Conservation (phyloP, 2,113 vertebrate genomes). For the Carassius carassius region DNA sequence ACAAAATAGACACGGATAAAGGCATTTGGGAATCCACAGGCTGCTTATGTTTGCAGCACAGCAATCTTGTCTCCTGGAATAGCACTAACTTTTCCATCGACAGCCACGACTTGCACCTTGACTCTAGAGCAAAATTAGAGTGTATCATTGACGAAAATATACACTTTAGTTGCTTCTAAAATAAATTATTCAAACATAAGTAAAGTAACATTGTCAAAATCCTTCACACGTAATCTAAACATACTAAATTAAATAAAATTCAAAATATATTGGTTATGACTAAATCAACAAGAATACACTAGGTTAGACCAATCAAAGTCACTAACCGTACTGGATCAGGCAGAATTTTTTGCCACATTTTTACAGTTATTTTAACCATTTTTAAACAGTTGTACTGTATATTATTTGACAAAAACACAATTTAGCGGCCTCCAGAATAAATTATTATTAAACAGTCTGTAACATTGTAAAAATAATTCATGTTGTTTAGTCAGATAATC, state of each 20-base stretch:
- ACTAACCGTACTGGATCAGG: no score
- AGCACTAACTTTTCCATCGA: slow-evolving; percentile 11
- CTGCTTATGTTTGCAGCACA: slow-evolving; percentile 19
- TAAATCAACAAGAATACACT: no score
- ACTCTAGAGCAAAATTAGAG: background rate
- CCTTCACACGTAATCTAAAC: background rate
- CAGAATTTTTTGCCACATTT: no score
- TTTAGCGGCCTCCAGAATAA: no score
- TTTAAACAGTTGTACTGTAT: no score
- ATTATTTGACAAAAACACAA: no score
- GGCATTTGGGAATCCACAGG: slow-evolving; percentile 30
- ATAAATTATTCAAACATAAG: background rate
- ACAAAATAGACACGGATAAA: background rate
- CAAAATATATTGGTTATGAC: background rate
- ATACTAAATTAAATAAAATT: background rate
- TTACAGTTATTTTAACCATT: no score
- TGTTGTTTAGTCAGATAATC: no score
- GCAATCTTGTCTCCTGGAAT: slow-evolving; percentile 18
- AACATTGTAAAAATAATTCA: no score
- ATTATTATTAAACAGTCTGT: no score
- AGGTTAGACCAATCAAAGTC: no score
- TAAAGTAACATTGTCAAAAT: background rate
- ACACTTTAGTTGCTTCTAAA: background rate
- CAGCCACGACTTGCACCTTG: background rate
- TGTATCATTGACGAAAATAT: background rate